Evolutionary conservation across 2,113 vertebrate species (phyloP).

Genomic region (Mesitornis unicolor): DNA sequence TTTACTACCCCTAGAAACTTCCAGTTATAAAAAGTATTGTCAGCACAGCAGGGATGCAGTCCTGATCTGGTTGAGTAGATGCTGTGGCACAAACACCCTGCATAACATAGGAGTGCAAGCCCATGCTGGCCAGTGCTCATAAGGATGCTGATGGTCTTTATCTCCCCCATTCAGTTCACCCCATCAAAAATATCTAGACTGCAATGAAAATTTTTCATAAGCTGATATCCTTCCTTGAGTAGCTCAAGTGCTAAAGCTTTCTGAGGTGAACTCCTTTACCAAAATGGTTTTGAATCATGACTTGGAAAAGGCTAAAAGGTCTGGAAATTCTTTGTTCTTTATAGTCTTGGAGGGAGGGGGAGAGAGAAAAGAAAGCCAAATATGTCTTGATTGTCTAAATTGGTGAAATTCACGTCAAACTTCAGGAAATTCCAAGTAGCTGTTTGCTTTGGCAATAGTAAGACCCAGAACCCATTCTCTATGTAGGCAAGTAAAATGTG

Average conservation of each 20-base stretch:
- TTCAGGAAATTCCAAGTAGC: background rate
- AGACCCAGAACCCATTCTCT: background rate
- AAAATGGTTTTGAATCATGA: background rate
- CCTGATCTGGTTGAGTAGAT: background rate
- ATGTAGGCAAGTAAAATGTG: background rate
- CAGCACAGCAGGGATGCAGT: background rate
- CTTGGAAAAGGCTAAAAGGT: background rate
- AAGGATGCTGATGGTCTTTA: background rate
- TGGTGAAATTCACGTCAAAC: background rate
- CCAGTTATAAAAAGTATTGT: background rate
- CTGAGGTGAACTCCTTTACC: background rate
- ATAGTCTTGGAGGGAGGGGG: background rate
- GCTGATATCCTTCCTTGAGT: background rate
- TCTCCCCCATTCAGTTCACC: background rate
- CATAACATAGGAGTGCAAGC: fast-evolving
- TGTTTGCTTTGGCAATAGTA: background rate
- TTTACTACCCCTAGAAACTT: background rate
- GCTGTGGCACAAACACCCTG: background rate
- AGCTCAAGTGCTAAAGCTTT: background rate
- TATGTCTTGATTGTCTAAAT: background rate
- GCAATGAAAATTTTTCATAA: background rate
- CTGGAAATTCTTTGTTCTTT: background rate
- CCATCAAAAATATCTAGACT: background rate
- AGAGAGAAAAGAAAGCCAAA: background rate
- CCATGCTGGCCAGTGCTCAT: background rate